These are phyloP conservation scores for Lathamus discolor DNA, from an alignment of 2,113 vertebrate species.

Conservation along the genomic window DNA sequence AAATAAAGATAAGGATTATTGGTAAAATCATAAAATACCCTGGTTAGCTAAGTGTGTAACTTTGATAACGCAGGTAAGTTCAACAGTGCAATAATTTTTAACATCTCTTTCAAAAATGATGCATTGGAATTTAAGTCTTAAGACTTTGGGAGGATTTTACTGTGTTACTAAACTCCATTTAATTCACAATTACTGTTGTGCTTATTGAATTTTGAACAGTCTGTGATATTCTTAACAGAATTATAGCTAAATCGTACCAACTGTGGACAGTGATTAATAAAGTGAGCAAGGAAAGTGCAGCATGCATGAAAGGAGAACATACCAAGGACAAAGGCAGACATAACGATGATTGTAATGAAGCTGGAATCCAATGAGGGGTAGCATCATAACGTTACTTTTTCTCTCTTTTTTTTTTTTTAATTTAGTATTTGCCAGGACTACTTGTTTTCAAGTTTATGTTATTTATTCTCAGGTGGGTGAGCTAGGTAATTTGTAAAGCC, in stretches of 20 bases:
- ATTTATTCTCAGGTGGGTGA: not conserved
- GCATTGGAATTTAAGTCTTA: not conserved
- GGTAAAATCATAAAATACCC: not conserved
- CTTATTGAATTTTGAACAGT: not conserved
- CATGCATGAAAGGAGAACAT: not conserved
- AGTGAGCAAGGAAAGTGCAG: not conserved
- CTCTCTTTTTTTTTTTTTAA: too few relatives aligned
- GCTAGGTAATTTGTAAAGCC: not conserved
- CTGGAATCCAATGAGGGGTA: not conserved
- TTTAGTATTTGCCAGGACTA: not conserved
- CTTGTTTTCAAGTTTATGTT: not conserved
- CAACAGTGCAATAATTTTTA: not conserved
- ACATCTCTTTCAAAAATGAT: not conserved
- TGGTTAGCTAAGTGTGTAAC: not conserved
- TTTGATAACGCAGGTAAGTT: not conserved
- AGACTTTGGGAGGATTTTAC: not conserved
- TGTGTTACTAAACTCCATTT: not conserved
- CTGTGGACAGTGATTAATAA: conserved; percentile 7
- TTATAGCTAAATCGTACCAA: not conserved
- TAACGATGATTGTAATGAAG: not conserved
- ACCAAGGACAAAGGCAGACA: conserved; percentile 2
- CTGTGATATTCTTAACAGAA: not conserved
- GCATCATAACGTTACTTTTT: not conserved
- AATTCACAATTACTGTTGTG: not conserved
- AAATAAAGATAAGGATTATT: not conserved